Evolutionary conservation across 2,888 invertebrate genomes (phyloP), one percentile per base, ranked within the genome.

Genomic region (Camponotus fellah): DNA sequence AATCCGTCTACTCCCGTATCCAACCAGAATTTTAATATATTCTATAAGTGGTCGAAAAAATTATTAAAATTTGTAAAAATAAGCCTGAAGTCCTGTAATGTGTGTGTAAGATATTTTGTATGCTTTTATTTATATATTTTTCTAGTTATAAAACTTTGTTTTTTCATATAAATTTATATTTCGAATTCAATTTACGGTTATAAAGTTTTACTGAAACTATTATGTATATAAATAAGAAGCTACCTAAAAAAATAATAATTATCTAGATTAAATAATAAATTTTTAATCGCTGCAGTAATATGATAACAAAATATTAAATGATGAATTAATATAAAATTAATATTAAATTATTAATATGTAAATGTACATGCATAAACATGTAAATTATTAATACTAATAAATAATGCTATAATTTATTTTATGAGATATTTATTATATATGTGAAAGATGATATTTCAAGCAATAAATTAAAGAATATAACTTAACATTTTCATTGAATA

Each of bases 1-100:
- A 99, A 98, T 0, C 99, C 99, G 92, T 97, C 97, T 0, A 98
- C 96, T 0, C 98, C 98, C 91, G 97, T 96, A 75, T 97, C 96
- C 60, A 99, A 93, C 98, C 99, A 99, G 92, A 97, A 98, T 88
- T 95, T 96, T 37, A 98, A 92, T 0, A 97, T 95, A 32, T 96
- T 96, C 97, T 97, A 37, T 3, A 75, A 74, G 0, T 10, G 49
- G n/a, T 14, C n/a, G 9, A 26, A 10, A 37, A 17, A 2, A 62
- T 21, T 6, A 26, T 64, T 40, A 4, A 0, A n/a, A 43, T 17
- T 17, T 0, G 1, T 60, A 46, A 40, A 1, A 56, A 37, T 58
- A 60, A 32, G 4, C 2, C 49, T 10, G 53, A 14, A 37, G 37
- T 53, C 2, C 12, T 34, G n/a, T 12, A 37, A 37, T 37, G 37